Evolutionary conservation across 2,797 vertebrate genomes (phyloP).

Genomic region (Pitangus sulphuratus): DNA sequence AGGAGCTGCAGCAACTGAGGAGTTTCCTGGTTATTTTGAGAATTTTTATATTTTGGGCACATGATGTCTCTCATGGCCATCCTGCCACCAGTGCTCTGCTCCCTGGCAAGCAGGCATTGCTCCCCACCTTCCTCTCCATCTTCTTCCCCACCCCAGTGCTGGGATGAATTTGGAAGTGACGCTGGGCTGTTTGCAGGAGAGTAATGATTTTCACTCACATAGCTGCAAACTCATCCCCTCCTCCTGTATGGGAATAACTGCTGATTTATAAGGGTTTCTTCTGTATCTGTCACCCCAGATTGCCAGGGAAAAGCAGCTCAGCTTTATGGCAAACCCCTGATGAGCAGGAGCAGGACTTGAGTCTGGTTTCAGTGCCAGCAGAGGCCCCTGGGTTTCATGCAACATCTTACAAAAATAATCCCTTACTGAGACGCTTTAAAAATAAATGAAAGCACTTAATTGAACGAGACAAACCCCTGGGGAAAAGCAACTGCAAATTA

Average conservation of each 20-base stretch:
- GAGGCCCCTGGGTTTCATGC: background rate
- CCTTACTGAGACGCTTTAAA: background rate
- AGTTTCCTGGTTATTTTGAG: background rate
- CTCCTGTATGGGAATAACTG: background rate
- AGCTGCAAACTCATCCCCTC: background rate
- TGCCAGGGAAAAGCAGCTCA: background rate
- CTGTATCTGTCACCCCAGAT: background rate
- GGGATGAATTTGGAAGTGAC: background rate
- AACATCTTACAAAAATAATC: constrained; percentile 9
- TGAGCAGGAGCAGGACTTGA: background rate
- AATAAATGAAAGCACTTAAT: constrained; percentile 11
- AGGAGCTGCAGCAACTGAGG: background rate
- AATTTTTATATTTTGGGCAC: accelerated
- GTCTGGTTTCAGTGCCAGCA: background rate
- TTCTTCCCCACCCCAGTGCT: background rate
- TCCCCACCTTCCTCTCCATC: background rate
- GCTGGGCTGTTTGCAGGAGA: background rate
- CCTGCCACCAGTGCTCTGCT: background rate
- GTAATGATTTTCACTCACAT: background rate
- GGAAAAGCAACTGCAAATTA: background rate
- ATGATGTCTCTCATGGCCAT: background rate
- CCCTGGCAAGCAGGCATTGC: background rate
- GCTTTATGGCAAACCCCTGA: background rate
- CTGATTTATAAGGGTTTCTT: background rate
- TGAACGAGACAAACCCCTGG: background rate